A percentile compares a stretch with the other conserved stretches of the same genome.
phyloP scores from a whole-genome alignment of 64 coral and sea anemone species.

The Pocillopora damicornis region DNA sequence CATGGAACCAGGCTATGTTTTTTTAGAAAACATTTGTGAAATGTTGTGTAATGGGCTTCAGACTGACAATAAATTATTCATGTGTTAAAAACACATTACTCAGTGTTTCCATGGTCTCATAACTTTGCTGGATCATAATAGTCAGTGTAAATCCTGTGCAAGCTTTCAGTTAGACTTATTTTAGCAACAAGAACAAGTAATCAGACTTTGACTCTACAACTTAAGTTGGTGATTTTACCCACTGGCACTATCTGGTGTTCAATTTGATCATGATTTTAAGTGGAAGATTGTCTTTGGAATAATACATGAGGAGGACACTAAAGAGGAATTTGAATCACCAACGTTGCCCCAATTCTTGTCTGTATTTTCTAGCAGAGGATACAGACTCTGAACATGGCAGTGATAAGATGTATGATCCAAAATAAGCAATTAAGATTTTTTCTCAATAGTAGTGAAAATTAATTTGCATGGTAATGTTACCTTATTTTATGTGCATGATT shows the following conservation, averaged over 20 bases:
- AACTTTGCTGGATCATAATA: background rate
- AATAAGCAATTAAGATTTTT: background rate
- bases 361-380: constrained; percentile 68
- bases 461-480: background rate
- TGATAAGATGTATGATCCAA: constrained; percentile 21
- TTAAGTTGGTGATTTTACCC: background rate
- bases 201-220: background rate
- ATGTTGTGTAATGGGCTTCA: background rate
- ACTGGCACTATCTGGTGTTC: background rate
- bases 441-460: too few relatives aligned
- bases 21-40: background rate
- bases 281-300: constrained; percentile 19
- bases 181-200: background rate
- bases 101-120: constrained; percentile 36
- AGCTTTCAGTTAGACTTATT: constrained; percentile 13
- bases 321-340: background rate
- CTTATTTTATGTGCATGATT: background rate
- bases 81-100: constrained; percentile 7
- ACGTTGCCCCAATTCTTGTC: constrained; percentile 62
- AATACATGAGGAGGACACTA: constrained; percentile 59
- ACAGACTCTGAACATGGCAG: constrained; percentile 60
- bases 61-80: constrained; percentile 22
- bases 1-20: background rate
- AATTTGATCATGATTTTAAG: constrained; percentile 8
- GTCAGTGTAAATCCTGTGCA: constrained; percentile 22